Percentiles rank a stretch among this genome's conserved stretches.
phyloP scores from a whole-genome alignment of 2,888 invertebrate species.

The Panorpa germanica region DNA sequence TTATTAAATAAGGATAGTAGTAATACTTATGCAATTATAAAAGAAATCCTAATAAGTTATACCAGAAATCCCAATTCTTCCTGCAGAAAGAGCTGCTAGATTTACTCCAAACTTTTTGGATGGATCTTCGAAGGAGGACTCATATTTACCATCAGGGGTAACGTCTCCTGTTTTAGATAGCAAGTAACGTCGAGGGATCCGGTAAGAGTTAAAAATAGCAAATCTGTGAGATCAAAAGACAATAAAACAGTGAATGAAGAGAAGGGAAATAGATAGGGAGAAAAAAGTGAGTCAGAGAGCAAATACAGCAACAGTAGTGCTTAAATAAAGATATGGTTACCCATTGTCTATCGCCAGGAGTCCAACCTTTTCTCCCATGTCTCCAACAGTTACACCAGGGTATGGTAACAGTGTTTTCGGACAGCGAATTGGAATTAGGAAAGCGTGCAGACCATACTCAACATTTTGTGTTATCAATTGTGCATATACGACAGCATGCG shows the following conservation, averaged over 20 bases:
- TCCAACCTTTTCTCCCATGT: slow-evolving; percentile 83
- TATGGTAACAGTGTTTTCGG: slow-evolving; percentile 46
- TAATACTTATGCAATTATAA: too few relatives aligned
- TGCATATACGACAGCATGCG: slow-evolving; percentile 76
- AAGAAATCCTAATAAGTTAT: too few relatives aligned
- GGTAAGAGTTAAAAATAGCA: slow-evolving; percentile 60
- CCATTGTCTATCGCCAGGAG: slow-evolving; percentile 90
- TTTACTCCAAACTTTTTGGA: slow-evolving; percentile 72
- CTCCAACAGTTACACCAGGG: slow-evolving; percentile 72
- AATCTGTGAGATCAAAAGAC: slow-evolving; percentile 27
- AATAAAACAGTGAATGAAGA: slow-evolving; percentile 1
- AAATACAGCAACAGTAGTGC: too few relatives aligned
- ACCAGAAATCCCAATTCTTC: slow-evolving; percentile 57
- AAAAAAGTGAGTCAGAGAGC: too few relatives aligned
- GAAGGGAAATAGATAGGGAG: too few relatives aligned
- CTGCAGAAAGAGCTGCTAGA: slow-evolving; percentile 63
- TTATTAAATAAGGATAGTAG: too few relatives aligned
- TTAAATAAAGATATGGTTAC: slow-evolving; percentile 24
- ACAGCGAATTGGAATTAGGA: slow-evolving; percentile 73
- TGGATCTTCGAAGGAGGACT: slow-evolving; percentile 60
- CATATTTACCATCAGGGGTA: slow-evolving; percentile 63
- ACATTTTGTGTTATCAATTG: slow-evolving; percentile 70
- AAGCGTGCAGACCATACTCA: slow-evolving; percentile 78
- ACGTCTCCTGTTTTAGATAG: slow-evolving; percentile 78
- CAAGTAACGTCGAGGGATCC: slow-evolving; percentile 57